phyloP scores from a whole-genome alignment of 2,888 invertebrate species.

The Hypomecis atomaria region DNA sequence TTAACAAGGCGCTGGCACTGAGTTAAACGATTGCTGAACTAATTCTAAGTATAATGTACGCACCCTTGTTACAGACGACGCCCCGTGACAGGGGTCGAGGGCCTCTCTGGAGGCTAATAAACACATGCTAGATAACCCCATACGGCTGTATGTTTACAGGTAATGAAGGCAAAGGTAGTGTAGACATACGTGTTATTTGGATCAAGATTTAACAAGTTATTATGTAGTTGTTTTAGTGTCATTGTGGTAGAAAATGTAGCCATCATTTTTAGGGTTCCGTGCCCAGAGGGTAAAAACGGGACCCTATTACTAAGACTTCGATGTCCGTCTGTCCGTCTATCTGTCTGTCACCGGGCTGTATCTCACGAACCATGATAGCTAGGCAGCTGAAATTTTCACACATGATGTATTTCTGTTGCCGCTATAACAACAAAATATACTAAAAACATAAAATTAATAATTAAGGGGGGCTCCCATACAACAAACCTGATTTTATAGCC shows the following conservation, averaged over 20 bases:
- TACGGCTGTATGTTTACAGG: slow-evolving; percentile 21
- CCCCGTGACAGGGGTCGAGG: slow-evolving; percentile 58
- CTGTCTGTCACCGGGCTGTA: too few species aligned
- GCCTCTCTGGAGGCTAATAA: slow-evolving; percentile 50
- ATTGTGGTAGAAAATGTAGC: neutral
- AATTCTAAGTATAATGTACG: slow-evolving; percentile 36
- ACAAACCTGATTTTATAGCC: too few species aligned
- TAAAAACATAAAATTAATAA: too few species aligned
- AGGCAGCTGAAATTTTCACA: too few species aligned
- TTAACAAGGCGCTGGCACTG: slow-evolving; percentile 11
- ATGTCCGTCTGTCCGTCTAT: too few species aligned
- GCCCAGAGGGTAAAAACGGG: too few species aligned
- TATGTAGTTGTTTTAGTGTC: neutral
- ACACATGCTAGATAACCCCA: slow-evolving; percentile 30
- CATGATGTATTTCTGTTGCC: too few species aligned
- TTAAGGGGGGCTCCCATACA: too few species aligned
- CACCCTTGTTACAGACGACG: slow-evolving; percentile 56
- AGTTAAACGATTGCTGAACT: slow-evolving; percentile 37
- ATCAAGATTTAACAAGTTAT: neutral
- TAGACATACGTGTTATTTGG: slow-evolving; percentile 4
- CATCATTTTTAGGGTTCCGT: too few species aligned
- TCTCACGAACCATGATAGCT: too few species aligned
- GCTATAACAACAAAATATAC: too few species aligned
- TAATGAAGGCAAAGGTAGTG: slow-evolving; percentile 15
- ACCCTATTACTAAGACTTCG: too few species aligned